These are phyloP conservation scores for Ptychadena robeensis DNA, from an alignment of 2,797 vertebrate genomes.

Conservation along the genomic window DNA sequence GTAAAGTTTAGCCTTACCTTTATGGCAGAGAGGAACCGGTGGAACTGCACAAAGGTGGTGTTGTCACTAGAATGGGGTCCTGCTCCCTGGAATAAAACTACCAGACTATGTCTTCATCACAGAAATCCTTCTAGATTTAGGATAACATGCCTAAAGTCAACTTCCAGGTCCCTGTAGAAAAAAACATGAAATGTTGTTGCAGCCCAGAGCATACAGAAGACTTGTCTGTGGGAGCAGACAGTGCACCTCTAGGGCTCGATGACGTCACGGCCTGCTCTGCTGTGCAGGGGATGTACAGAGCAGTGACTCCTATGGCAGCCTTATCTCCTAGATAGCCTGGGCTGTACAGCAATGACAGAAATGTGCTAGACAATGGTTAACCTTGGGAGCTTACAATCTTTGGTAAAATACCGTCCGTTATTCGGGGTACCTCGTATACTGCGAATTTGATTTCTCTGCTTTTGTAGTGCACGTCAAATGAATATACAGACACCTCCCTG, in stretches of 20 bases:
- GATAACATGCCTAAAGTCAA: neutral
- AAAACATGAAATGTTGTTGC: slow-evolving; percentile 80
- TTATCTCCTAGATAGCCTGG: slow-evolving; percentile 62
- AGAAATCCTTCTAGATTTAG: slow-evolving; percentile 23
- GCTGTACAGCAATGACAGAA: neutral
- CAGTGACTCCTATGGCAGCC: neutral
- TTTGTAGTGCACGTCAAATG: slow-evolving; percentile 55
- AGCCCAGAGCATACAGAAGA: slow-evolving; percentile 76
- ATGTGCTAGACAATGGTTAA: neutral
- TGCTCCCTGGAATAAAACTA: neutral
- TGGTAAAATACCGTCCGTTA: neutral
- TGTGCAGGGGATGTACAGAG: slow-evolving; percentile 44
- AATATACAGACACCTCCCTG: slow-evolving; percentile 53
- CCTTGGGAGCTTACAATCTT: neutral
- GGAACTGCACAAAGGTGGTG: neutral
- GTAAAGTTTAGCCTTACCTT: no score
- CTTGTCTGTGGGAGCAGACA: slow-evolving; percentile 73
- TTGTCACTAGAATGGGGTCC: slow-evolving; percentile 6
- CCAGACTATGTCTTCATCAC: neutral
- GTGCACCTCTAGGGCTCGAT: slow-evolving; percentile 79
- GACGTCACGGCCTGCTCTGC: slow-evolving; percentile 72
- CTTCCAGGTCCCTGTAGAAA: slow-evolving; percentile 67
- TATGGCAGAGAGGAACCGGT: slow-evolving; percentile 1
- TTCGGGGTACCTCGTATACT: neutral
- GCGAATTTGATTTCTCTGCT: neutral